Evolutionary conservation across 1,140 invertebrate genomes (phyloP).

Genomic region (Wasmannia auropunctata): DNA sequence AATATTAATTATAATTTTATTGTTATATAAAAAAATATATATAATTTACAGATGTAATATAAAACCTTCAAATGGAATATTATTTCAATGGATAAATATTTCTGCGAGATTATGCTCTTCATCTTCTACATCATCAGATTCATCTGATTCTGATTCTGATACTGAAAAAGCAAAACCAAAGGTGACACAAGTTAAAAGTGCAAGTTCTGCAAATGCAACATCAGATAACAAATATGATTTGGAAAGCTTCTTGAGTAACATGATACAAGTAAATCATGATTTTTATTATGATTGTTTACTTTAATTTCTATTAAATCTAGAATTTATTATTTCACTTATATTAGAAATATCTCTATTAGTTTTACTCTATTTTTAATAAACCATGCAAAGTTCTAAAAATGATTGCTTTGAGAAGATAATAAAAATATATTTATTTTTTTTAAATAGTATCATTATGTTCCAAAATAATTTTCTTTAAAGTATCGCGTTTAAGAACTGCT

Average conservation of each 20-base stretch:
- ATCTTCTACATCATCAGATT: slow-evolving; percentile 67
- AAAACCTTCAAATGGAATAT: slow-evolving; percentile 15
- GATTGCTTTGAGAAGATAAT: neutral
- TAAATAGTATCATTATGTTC: neutral
- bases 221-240: slow-evolving; percentile 55
- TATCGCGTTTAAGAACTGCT: neutral
- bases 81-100: slow-evolving; percentile 61
- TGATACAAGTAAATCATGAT: slow-evolving; percentile 34
- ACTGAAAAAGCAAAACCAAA: slow-evolving; percentile 50
- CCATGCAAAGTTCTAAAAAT: neutral
- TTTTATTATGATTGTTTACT: neutral
- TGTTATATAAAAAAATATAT: slow-evolving; percentile 2
- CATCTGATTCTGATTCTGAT: slow-evolving; percentile 76
- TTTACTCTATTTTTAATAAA: slow-evolving; percentile 30
- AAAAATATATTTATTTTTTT: neutral
- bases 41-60: slow-evolving; percentile 28
- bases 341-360: neutral
- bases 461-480: neutral
- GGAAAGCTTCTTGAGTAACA: slow-evolving; percentile 17
- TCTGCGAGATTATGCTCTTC: slow-evolving; percentile 59
- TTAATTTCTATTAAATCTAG: slow-evolving; percentile 8
- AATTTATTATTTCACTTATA: slow-evolving; percentile 1
- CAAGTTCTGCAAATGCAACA: slow-evolving; percentile 43
- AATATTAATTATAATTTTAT: neutral
- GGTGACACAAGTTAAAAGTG: slow-evolving; percentile 1